Evolutionary conservation across 2,888 invertebrate species (phyloP), one percentile per base, ranked within the genome.

Genomic region (Escarpia spicata): DNA sequence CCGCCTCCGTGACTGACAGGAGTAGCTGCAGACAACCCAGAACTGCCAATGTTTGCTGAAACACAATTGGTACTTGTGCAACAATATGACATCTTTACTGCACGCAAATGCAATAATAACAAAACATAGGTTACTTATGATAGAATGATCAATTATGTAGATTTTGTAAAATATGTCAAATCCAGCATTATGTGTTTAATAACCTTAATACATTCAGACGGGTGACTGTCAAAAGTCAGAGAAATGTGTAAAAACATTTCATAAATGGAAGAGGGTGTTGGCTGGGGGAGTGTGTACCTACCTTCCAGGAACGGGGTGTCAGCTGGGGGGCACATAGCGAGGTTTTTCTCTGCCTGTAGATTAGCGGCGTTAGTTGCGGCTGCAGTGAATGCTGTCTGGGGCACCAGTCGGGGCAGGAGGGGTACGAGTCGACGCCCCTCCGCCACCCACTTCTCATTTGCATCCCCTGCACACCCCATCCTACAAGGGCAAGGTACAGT

Each of bases 361-460:
- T 97, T 97, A 0, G 98, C 98, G 92, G 98, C 97, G 96, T 98
- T 98, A 96, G 98, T 98, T 26, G 98, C 98, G 94, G 98, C 97
- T 94, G 98, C 97, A 93, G 98, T 98, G 96, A 98, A 98, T 90
- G 98, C 98, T 9, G 98, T 98, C 95, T 98, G 98, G 10, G 98
- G 98, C 92, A 98, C 97, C n/a, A 98, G 97, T 93, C 98, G 97
- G 9, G 98, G 98, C 97, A 99, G 97, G 91, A 98, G 97, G 2
- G 99, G 98, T 95, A 98, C 97, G 93, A 98, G 97, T 95, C 99
- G 97, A 89, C 98, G 97, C 26, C 99, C 99, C 97, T 99, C 99
- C 94, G 98, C 97, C 94, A 98, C 97, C 99, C 99, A 99, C 97
- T 98, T 98, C 43, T 95, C 94, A 95, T 97, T 97, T 15, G 96